phyloP scores from a whole-genome alignment of 2,113 vertebrate genomes.

The Myiozetetes cayanensis region DNA sequence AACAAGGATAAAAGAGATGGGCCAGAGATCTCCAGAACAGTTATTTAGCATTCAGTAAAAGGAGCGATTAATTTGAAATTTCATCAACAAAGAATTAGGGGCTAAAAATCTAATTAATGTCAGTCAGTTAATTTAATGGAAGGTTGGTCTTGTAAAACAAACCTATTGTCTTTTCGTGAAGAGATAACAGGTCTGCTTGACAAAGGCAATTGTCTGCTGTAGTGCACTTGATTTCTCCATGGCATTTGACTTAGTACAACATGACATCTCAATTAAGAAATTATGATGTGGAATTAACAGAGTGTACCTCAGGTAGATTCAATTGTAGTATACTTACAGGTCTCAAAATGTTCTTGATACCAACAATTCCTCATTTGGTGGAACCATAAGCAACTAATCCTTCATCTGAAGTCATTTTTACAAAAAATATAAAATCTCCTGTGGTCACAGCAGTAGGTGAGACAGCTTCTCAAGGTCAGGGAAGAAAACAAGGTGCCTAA shows the following conservation, averaged over 20 bases:
- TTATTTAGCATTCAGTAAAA: slow-evolving; percentile 45
- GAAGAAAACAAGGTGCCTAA: not conserved
- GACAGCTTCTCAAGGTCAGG: not conserved
- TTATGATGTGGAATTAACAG: slow-evolving; percentile 34
- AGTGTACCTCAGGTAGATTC: not conserved
- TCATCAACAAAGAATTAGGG: slow-evolving; percentile 57
- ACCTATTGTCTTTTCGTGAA: slow-evolving; percentile 28
- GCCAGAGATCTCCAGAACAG: not conserved
- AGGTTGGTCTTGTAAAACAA: slow-evolving; percentile 62
- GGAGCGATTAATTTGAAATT: slow-evolving; percentile 46
- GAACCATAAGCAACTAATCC: not conserved
- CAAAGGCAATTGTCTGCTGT: slow-evolving; percentile 55
- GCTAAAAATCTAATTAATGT: slow-evolving; percentile 64
- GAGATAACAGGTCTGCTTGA: slow-evolving; percentile 57
- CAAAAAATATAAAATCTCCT: not conserved
- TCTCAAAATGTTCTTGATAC: not conserved
- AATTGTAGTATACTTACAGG: not conserved
- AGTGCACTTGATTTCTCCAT: slow-evolving; percentile 56
- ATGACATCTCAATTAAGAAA: slow-evolving; percentile 62
- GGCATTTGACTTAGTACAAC: slow-evolving; percentile 56
- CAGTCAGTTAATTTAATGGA: slow-evolving; percentile 54
- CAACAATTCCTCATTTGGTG: not conserved
- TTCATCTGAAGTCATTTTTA: not conserved
- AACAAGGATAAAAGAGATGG: slow-evolving; percentile 8
- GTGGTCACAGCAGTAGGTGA: not conserved